phyloP scores from a whole-genome alignment of 35 echinoderm and acorn worm species.

The Apostichopus parvimensis region DNA sequence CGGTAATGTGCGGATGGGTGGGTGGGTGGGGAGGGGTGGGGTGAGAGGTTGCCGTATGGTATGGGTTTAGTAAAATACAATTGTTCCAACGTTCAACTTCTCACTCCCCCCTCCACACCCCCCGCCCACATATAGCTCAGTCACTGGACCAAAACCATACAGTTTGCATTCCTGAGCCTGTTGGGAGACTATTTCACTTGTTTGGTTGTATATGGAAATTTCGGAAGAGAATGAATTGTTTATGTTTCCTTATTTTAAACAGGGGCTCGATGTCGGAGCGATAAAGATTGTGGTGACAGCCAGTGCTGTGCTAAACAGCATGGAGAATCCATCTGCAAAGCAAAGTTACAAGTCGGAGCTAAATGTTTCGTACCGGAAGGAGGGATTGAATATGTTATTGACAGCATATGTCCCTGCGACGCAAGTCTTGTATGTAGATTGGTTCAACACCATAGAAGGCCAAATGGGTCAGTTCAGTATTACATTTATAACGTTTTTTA shows the following conservation, averaged over 20 bases:
- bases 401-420: slow-evolving; percentile 89
- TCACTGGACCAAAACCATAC: too few relatives aligned
- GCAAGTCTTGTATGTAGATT: slow-evolving; percentile 71
- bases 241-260: not conserved
- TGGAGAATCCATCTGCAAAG: slow-evolving; percentile 92
- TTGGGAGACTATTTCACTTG: too few relatives aligned
- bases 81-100: too few relatives aligned
- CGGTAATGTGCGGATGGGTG: too few relatives aligned
- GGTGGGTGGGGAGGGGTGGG: too few relatives aligned
- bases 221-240: not conserved
- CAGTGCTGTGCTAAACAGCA: slow-evolving; percentile 95
- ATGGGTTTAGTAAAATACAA: too few relatives aligned
- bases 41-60: too few relatives aligned
- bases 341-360: slow-evolving; percentile 57
- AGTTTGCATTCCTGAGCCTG: too few relatives aligned
- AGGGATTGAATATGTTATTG: slow-evolving; percentile 83
- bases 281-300: slow-evolving; percentile 66
- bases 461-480: slow-evolving; percentile 38
- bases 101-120: too few relatives aligned
- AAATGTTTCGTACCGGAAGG: slow-evolving; percentile 92
- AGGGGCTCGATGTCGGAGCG: slow-evolving; percentile 84
- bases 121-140: too few relatives aligned
- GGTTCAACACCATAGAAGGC: slow-evolving; percentile 35
- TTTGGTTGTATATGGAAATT: too few relatives aligned
- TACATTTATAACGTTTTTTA: too few relatives aligned